Conservation (phyloP, 2,888 invertebrate genomes). For the Rhopalosiphum nymphaeae region DNA sequence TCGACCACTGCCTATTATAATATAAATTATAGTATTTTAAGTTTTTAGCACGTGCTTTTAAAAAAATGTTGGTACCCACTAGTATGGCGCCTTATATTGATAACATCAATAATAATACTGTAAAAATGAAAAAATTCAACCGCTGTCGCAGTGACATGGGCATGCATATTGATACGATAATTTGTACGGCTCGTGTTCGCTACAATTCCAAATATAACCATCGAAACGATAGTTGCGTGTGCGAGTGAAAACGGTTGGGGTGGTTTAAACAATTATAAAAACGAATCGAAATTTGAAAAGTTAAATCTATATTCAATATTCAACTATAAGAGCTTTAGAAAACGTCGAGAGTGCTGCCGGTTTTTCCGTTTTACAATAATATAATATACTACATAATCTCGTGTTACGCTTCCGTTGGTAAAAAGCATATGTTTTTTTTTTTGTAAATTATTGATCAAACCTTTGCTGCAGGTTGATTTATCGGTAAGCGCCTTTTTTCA, state of each 20-base stretch:
- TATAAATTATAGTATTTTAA: no score
- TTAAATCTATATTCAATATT: neutral
- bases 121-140: neutral
- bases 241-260: neutral
- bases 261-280: neutral
- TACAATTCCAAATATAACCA: neutral
- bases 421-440: neutral
- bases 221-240: neutral
- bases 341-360: neutral
- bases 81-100: neutral
- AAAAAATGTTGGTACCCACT: no score
- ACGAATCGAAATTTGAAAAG: neutral
- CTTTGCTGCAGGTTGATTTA: neutral
- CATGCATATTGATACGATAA: neutral
- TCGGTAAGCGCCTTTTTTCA: neutral
- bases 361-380: neutral
- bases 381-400: neutral
- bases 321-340: neutral
- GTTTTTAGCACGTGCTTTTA: no score
- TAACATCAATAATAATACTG: neutral
- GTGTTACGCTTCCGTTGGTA: neutral
- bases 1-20: no score
- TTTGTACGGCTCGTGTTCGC: neutral
- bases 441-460: conserved; percentile 5
- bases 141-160: neutral